Base-by-base conservation (phyloP, 2,797 vertebrate species). In the Benthosema pterotum region DNA sequence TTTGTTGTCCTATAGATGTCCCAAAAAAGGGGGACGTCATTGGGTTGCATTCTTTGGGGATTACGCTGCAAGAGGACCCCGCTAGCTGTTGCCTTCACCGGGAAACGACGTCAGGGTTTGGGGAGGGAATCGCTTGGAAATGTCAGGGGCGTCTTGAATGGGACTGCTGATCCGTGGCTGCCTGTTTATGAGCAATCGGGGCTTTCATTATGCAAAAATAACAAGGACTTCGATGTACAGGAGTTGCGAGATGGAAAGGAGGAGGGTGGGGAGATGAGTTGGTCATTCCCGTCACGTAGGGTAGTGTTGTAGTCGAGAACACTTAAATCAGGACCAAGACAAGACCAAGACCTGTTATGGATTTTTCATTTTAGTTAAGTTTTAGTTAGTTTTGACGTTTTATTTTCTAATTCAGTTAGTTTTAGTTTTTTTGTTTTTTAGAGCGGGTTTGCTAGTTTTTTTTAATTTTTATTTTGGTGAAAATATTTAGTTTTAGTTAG, bases 41-140 rank as follows among this genome's bases (percentile, higher is more conserved):
- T 46, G 25, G 60, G 50, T n/a, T 65, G 60, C 78, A 83, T 88
- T 90, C 83, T 77, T 81, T 2, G 8, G 63, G 83, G 84, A 87
- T 88, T 89, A 88, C n/a, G n/a, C 48, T 65, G 76, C 61, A 75
- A 86, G 69, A 75, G n/a, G 75, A 86, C 65, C 64, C 57, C 62
- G 55, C 57, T 79, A 55, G 68, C 56, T 25, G 62, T 70, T 67
- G 25, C 32, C 8, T 38, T 25, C 3, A 25, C 22, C 22, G n/a
- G n/a, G n/a, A n/a, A n/a, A n/a, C n/a, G n/a, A n/a, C n/a, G n/a
- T n/a, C n/a, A n/a, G n/a, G n/a, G n/a, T n/a, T n/a, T n/a, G n/a
- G n/a, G n/a, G 45, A 71, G 62, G 45, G 72, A 62, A 53, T 65
- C 50, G 52, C 43, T 67, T 72, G 61, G 65, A 84, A 83, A 85